Percentiles rank a stretch among this genome's conserved stretches.
These are phyloP conservation scores for Anastatus disparis DNA, from an alignment of 1,140 invertebrate genomes.

Conservation along the genomic window DNA sequence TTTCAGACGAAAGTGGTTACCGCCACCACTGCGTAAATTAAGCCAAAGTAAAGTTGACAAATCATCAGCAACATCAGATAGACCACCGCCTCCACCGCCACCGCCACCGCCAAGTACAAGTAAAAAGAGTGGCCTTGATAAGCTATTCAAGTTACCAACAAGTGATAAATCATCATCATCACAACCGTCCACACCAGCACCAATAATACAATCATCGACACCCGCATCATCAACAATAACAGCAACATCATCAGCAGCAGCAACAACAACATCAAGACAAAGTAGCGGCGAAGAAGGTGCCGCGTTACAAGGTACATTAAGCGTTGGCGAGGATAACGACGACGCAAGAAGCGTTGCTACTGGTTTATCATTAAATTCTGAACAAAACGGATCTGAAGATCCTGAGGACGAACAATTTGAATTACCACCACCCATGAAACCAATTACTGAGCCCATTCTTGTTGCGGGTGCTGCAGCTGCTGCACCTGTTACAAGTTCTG, in stretches of 20 bases:
- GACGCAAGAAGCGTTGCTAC: slow-evolving; percentile 50
- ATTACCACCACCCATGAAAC: slow-evolving; percentile 94
- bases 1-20: slow-evolving; percentile 88
- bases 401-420: slow-evolving; percentile 81
- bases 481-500: slow-evolving; percentile 65
- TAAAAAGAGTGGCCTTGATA: slow-evolving; percentile 80
- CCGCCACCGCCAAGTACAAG: slow-evolving; percentile 53
- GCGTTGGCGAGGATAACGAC: slow-evolving; percentile 44
- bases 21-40: slow-evolving; percentile 86
- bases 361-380: slow-evolving; percentile 49
- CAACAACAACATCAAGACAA: slow-evolving; percentile 52
- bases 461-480: slow-evolving; percentile 60
- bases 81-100: slow-evolving; percentile 61
- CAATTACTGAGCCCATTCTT: slow-evolving; percentile 83
- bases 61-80: slow-evolving; percentile 54
- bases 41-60: slow-evolving; percentile 91
- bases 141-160: slow-evolving; percentile 78
- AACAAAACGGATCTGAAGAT: slow-evolving; percentile 78
- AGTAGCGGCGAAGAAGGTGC: slow-evolving; percentile 51
- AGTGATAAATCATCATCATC: neutral
- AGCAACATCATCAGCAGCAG: slow-evolving; percentile 53
- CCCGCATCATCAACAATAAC: slow-evolving; percentile 58
- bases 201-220: too few species aligned
- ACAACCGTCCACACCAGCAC: too few species aligned
- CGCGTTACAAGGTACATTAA: slow-evolving; percentile 46